Evolutionary conservation across 2,797 vertebrate species (phyloP).

Genomic region (Sebastes vulpes): DNA sequence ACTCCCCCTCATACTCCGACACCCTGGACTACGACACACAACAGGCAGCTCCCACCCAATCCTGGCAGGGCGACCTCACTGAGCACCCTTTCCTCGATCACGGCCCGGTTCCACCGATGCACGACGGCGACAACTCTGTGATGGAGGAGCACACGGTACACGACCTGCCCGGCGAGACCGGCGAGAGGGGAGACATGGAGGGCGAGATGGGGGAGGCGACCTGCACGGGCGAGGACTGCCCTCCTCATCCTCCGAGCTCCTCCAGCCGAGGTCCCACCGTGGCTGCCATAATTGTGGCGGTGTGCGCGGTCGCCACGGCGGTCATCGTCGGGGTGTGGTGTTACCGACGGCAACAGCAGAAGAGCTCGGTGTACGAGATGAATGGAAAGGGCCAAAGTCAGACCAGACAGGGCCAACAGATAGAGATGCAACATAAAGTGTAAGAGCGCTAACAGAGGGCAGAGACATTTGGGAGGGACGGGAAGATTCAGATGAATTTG

Average conservation of each 20-base stretch:
- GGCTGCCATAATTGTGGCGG: slow-evolving; percentile 87
- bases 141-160: slow-evolving; percentile 75
- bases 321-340: slow-evolving; percentile 89
- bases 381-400: slow-evolving; percentile 89
- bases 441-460: slow-evolving; percentile 69
- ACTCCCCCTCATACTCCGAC: slow-evolving; percentile 63
- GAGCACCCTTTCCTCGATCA: slow-evolving; percentile 62
- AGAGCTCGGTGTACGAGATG: slow-evolving; percentile 94
- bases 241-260: slow-evolving; percentile 74
- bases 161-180: slow-evolving; percentile 81
- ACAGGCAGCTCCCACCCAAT: slow-evolving; percentile 72
- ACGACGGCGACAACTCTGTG: not conserved
- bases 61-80: slow-evolving; percentile 68
- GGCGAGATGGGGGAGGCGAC: slow-evolving; percentile 77
- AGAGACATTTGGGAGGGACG: slow-evolving; percentile 45
- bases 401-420: slow-evolving; percentile 90
- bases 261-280: slow-evolving; percentile 87
- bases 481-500: slow-evolving; percentile 11
- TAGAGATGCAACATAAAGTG: slow-evolving; percentile 97
- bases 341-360: slow-evolving; percentile 91
- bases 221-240: slow-evolving; percentile 84
- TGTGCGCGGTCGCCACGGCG: slow-evolving; percentile 85
- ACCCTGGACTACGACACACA: slow-evolving; percentile 66
- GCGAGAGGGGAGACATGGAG: slow-evolving; percentile 79
- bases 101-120: slow-evolving; percentile 50